phyloP scores from a whole-genome alignment of 64 coral and sea anemone species.

The Porites australiensis region DNA sequence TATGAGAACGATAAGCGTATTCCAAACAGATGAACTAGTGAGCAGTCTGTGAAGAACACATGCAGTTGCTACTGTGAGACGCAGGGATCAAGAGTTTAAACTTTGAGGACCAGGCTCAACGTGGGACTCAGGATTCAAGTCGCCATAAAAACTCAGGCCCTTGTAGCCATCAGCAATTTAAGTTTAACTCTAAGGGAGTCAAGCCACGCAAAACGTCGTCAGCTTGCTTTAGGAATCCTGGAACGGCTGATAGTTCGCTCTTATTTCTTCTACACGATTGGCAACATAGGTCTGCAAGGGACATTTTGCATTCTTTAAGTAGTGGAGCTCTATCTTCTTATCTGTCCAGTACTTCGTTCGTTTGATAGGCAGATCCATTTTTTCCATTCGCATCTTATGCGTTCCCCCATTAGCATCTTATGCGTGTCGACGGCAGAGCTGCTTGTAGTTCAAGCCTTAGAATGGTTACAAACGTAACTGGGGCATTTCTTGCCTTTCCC shows the following conservation, averaged over 20 bases:
- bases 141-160: conserved; percentile 50
- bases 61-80: too few species aligned
- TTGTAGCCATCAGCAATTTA: conserved; percentile 28
- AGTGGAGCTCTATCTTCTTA: conserved; percentile 58
- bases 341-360: conserved; percentile 57
- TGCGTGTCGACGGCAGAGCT: conserved; percentile 30
- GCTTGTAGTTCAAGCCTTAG: conserved; percentile 53
- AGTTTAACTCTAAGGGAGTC: not conserved
- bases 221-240: conserved; percentile 27
- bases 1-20: conserved; percentile 1
- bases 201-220: conserved; percentile 52
- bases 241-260: conserved; percentile 41
- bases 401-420: not conserved
- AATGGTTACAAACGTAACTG: conserved; percentile 51
- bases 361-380: conserved; percentile 47
- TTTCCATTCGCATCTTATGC: conserved; percentile 35
- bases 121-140: conserved; percentile 7
- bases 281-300: conserved; percentile 59
- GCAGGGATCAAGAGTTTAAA: too few species aligned
- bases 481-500: too few species aligned
- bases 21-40: conserved; percentile 61
- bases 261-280: conserved; percentile 48
- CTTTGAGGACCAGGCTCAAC: too few species aligned
- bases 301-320: conserved; percentile 53
- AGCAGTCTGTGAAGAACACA: not conserved